These are phyloP conservation scores for Sarotherodon lohbergeri DNA, from an alignment of 2,113 vertebrate species.

Conservation along the genomic window DNA sequence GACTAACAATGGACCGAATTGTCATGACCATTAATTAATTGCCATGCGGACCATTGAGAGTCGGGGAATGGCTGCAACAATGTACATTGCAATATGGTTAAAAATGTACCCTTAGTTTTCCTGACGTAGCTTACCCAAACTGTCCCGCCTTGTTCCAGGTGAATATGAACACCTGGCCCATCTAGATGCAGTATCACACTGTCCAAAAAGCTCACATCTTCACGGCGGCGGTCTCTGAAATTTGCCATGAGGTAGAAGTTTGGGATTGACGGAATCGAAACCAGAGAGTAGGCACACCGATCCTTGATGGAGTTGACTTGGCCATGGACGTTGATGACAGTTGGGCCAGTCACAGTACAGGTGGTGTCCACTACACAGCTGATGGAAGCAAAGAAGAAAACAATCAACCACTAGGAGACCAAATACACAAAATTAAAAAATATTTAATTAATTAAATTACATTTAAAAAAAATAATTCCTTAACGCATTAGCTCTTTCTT, in stretches of 20 bases:
- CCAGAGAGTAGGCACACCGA: neutral
- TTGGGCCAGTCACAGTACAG: neutral
- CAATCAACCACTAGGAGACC: neutral
- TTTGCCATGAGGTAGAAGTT: neutral
- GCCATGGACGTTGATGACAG: neutral
- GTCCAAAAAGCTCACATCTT: conserved; percentile 1
- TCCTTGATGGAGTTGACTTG: neutral
- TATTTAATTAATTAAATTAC: neutral
- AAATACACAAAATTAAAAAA: neutral
- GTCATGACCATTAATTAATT: neutral
- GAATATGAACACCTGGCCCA: neutral
- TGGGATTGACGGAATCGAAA: neutral
- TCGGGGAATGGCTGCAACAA: neutral
- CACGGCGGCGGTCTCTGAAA: neutral
- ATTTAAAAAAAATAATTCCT: neutral
- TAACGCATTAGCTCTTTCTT: neutral
- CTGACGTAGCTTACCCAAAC: neutral
- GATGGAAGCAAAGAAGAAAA: neutral
- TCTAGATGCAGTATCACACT: neutral
- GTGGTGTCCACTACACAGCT: neutral
- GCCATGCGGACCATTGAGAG: neutral
- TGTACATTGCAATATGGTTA: neutral
- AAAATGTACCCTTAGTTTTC: neutral
- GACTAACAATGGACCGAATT: neutral
- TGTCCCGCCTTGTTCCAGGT: neutral